Evolutionary conservation across 1,140 invertebrate genomes (phyloP).

Genomic region (Lordiphosa mommai): DNA sequence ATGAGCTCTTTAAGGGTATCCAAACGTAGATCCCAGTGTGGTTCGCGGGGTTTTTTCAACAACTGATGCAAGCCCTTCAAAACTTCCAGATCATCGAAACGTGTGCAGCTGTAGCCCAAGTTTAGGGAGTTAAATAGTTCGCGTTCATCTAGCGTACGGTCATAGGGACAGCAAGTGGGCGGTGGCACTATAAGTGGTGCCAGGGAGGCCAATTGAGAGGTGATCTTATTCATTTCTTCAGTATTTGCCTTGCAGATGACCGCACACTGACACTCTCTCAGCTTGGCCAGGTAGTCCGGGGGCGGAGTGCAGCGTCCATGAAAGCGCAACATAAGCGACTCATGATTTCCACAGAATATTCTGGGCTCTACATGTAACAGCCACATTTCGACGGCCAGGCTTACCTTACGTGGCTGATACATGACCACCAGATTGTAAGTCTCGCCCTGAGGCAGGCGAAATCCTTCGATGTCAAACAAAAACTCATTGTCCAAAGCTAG

Average conservation of each 20-base stretch:
- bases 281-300: conserved; percentile 42
- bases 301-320: conserved; percentile 50
- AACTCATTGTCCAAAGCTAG: conserved; percentile 64
- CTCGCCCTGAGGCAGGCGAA: conserved; percentile 44
- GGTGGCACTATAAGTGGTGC: conserved; percentile 35
- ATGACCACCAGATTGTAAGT: conserved; percentile 31
- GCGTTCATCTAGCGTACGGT: conserved; percentile 48
- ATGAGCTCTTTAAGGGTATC: conserved; percentile 38
- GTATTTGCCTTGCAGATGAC: conserved; percentile 39
- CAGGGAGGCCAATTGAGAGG: conserved; percentile 26
- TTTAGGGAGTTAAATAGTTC: conserved; percentile 59
- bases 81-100: conserved; percentile 65
- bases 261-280: conserved; percentile 23
- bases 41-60: conserved; percentile 49
- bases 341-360: conserved; percentile 44
- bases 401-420: conserved; percentile 60
- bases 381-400: conserved; percentile 54
- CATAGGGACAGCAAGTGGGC: conserved; percentile 55
- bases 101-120: conserved; percentile 51
- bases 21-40: conserved; percentile 39
- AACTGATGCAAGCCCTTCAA: conserved; percentile 33
- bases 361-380: conserved; percentile 45
- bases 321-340: conserved; percentile 46
- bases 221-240: conserved; percentile 18
- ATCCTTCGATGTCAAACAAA: conserved; percentile 40